These are phyloP conservation scores for Zophobas morio DNA, from an alignment of 1,140 invertebrate species.

Conservation along the genomic window DNA sequence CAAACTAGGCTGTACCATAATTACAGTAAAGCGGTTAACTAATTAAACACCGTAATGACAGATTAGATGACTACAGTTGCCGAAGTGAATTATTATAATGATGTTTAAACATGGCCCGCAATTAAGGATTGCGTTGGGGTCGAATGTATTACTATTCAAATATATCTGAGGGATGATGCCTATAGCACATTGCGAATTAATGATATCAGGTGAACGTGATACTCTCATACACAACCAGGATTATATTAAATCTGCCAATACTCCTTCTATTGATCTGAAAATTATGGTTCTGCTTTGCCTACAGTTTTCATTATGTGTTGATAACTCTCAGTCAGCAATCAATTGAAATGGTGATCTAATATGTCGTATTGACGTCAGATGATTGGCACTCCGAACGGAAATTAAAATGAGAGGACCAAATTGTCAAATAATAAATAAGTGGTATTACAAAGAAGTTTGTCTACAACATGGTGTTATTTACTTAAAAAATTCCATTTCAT, in stretches of 20 bases:
- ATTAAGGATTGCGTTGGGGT: constrained; percentile 36
- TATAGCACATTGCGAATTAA: constrained; percentile 48
- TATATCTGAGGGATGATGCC: constrained; percentile 45
- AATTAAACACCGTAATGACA: constrained; percentile 47
- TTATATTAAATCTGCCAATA: constrained; percentile 44
- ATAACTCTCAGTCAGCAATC: not conserved
- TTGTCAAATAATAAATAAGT: no score
- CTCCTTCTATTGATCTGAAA: constrained; percentile 36
- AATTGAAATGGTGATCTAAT: no score
- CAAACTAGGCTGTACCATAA: constrained; percentile 30
- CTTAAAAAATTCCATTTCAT: no score
- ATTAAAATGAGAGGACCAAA: no score
- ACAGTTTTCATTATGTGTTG: constrained; percentile 6
- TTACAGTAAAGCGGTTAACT: constrained; percentile 46
- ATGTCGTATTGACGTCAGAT: no score
- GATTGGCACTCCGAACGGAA: no score
- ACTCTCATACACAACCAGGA: constrained; percentile 27
- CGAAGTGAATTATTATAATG: constrained; percentile 47
- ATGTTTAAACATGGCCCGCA: constrained; percentile 43
- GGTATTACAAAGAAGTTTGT: no score
- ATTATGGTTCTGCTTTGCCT: constrained; percentile 28
- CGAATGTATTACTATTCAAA: constrained; percentile 41
- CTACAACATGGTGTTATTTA: no score
- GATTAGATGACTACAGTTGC: constrained; percentile 39
- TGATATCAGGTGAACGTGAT: constrained; percentile 48